Evolutionary conservation across 2,888 invertebrate genomes (phyloP).

Genomic region (Chromoteleia sp.): DNA sequence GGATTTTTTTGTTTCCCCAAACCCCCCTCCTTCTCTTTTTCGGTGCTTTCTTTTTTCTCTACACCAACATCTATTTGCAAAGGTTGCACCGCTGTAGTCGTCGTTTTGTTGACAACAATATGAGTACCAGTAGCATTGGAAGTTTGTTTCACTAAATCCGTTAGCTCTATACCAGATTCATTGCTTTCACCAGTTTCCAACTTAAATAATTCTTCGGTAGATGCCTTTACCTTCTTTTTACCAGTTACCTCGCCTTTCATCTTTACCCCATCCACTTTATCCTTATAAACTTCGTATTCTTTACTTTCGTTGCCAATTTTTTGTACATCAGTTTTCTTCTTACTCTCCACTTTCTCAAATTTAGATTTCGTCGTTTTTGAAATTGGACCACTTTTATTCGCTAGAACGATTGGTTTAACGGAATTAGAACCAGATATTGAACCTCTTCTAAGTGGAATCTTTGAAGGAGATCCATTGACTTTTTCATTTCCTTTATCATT

Average conservation of each 20-base stretch:
- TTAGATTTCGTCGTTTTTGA: conserved; percentile 39
- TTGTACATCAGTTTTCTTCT: conserved; percentile 45
- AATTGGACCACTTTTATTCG: conserved; percentile 56
- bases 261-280: conserved; percentile 44
- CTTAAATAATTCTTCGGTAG: conserved; percentile 10
- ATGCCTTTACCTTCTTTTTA: conserved; percentile 47
- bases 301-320: conserved; percentile 23
- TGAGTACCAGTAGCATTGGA: conserved; percentile 78
- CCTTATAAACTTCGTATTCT: conserved; percentile 34
- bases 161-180: conserved; percentile 73
- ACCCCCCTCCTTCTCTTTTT: conserved; percentile 24
- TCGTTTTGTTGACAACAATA: conserved; percentile 81
- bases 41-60: conserved; percentile 13
- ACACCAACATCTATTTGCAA: conserved; percentile 78
- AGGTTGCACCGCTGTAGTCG: conserved; percentile 82
- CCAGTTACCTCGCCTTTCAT: conserved; percentile 17
- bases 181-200: conserved; percentile 24
- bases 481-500: conserved; percentile 23
- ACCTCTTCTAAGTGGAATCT: conserved; percentile 78
- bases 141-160: conserved; percentile 79
- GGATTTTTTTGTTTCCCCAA: conserved; percentile 13
- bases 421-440: conserved; percentile 71
- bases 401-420: conserved; percentile 13
- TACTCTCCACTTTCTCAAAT: conserved; percentile 40
- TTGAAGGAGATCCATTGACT: conserved; percentile 77